These are phyloP conservation scores for Allenopithecus nigroviridis DNA, from an alignment of 2,797 vertebrate species.

Conservation along the genomic window DNA sequence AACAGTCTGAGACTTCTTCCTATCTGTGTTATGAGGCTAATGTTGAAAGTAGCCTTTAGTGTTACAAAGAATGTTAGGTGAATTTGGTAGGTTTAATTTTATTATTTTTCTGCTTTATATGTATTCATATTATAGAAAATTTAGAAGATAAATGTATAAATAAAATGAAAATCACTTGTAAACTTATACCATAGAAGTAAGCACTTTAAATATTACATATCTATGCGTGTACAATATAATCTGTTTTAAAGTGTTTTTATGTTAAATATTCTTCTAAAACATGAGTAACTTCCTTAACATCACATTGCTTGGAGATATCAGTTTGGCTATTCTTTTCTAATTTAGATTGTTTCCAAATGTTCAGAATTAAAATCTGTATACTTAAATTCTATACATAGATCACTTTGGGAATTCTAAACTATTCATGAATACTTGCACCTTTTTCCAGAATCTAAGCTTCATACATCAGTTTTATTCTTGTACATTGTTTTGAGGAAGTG, in stretches of 20 bases:
- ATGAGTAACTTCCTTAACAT: background rate
- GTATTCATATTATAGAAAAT: background rate
- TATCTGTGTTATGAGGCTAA: background rate
- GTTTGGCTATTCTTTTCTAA: background rate
- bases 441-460: background rate
- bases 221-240: background rate
- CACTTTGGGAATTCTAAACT: background rate
- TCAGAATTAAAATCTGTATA: background rate
- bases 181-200: background rate
- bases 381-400: background rate
- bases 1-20: background rate
- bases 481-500: background rate
- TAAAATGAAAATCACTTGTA: conserved; percentile 2
- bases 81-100: conserved; percentile 10
- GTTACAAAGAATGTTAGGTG: background rate
- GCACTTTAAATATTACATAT: background rate
- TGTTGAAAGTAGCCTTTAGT: background rate
- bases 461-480: background rate
- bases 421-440: background rate
- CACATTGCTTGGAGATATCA: background rate
- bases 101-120: background rate
- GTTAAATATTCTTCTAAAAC: conserved; percentile 16
- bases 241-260: conserved; percentile 18
- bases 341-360: conserved; percentile 32
- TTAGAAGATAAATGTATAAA: background rate